Evolutionary conservation across 2,113 vertebrate species (phyloP).

Genomic region (Scomber colias): DNA sequence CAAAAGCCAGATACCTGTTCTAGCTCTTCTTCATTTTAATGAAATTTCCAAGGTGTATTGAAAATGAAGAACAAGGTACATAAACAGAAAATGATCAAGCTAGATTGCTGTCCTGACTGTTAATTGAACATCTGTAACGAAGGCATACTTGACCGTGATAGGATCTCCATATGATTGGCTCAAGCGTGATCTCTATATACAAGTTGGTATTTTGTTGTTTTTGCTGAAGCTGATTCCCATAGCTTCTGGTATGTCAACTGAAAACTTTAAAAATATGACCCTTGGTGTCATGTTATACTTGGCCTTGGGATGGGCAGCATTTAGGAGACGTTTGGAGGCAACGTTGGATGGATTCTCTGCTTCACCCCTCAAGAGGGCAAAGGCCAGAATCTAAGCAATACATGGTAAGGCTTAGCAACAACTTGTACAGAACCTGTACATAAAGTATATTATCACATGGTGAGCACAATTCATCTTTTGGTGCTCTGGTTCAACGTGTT

Average conservation of each 20-base stretch:
- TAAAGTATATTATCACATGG: not conserved
- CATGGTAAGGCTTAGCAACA: constrained; percentile 7
- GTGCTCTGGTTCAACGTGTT: not conserved
- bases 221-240: constrained; percentile 71
- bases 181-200: constrained; percentile 55
- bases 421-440: not conserved
- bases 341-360: constrained; percentile 67
- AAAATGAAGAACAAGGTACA: constrained; percentile 53
- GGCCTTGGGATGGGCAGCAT: constrained; percentile 72
- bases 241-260: constrained; percentile 74
- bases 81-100: constrained; percentile 61
- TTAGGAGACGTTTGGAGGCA: constrained; percentile 73
- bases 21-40: constrained; percentile 68
- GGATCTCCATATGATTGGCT: constrained; percentile 50
- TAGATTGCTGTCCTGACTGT: constrained; percentile 24
- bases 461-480: not conserved
- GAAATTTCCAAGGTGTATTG: constrained; percentile 71
- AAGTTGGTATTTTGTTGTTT: constrained; percentile 74
- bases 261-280: constrained; percentile 80
- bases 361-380: constrained; percentile 46
- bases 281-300: constrained; percentile 75
- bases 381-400: constrained; percentile 3
- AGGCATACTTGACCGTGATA: constrained; percentile 58
- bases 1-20: constrained; percentile 54
- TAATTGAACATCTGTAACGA: constrained; percentile 69